Evolutionary conservation across 1,140 invertebrate genomes (phyloP).

Genomic region (Camponotus pennsylvanicus): DNA sequence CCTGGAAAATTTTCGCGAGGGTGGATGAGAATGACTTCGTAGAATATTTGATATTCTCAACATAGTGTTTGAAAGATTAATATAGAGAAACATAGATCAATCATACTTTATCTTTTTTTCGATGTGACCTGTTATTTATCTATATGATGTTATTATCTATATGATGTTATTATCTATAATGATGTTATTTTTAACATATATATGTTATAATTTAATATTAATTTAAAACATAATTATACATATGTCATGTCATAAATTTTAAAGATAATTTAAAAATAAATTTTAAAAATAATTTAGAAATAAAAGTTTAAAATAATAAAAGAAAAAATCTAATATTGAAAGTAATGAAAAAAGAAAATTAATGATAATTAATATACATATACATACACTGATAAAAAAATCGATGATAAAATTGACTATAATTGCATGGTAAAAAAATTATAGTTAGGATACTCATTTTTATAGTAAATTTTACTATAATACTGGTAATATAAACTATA

Average conservation of each 20-base stretch:
- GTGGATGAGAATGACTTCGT: not conserved
- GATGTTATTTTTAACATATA: not conserved
- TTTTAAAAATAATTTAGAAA: not conserved
- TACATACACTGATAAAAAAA: no score
- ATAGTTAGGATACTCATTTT: no score
- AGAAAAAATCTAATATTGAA: not conserved
- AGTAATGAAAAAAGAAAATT: no score
- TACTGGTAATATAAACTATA: no score
- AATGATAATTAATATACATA: not conserved
- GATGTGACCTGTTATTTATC: not conserved
- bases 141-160: not conserved
- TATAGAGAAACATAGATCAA: conserved; percentile 11
- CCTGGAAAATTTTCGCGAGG: conserved; percentile 27
- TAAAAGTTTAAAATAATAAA: not conserved
- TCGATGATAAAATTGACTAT: no score
- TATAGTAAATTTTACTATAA: no score
- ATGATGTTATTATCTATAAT: not conserved
- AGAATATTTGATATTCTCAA: conserved; percentile 31
- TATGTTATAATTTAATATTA: not conserved
- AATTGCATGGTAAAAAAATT: no score
- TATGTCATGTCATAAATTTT: not conserved
- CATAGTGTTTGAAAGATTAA: conserved; percentile 36
- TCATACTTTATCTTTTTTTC: not conserved
- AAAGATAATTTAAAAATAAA: not conserved
- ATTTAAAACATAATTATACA: not conserved